Evolutionary conservation across 2,113 vertebrate species (phyloP), one percentile per base, ranked within the genome.

Genomic region (Gulo gulo): DNA sequence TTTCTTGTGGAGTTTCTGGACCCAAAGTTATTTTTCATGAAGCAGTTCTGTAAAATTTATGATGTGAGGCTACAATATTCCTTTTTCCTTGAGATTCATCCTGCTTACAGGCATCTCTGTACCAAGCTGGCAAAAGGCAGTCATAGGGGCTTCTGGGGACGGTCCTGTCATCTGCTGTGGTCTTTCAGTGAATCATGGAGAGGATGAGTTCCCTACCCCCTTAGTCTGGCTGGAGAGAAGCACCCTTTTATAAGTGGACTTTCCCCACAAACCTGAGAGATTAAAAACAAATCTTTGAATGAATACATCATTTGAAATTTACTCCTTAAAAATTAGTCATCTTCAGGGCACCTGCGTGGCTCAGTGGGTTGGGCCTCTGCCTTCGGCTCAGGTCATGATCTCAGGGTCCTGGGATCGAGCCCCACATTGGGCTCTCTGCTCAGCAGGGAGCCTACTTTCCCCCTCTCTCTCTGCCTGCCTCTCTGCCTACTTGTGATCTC

Each of bases 31-130:
- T 97, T 97, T 98, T 97, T 97, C 79, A 96, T 93, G 87, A 97
- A 93, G 61, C 42, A 81, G 90, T 69, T 98, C 79, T 84, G 26
- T 91, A 85, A 98, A 93, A 97, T 98, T 97, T 98, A 97, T 96
- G 96, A 96, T 34, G 82, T 65, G 52, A 98, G 52, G 50, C 79
- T 88, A 97, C 85, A 97, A 78, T 91, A 81, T 45, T 21, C 81
- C 94, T 93, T 97, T 97, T 97, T 95, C 71, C 79, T 97, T 61
- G 36, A 83, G 79, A 88, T 92, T 76, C 59, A 80, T 94, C 67
- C 36, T 92, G 73, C 93, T 96, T 59, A 95, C 63, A 96, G 76
- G 83, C 81, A 36, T 90, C 79, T 85, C 82, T 97, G 94, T 93
- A 94, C n/a, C 6, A 59, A 92, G 65, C 6, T 95, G 95, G 94